phyloP scores from a whole-genome alignment of 92 coral and sea anemone species.

The Chrysogorgia sp. region DNA sequence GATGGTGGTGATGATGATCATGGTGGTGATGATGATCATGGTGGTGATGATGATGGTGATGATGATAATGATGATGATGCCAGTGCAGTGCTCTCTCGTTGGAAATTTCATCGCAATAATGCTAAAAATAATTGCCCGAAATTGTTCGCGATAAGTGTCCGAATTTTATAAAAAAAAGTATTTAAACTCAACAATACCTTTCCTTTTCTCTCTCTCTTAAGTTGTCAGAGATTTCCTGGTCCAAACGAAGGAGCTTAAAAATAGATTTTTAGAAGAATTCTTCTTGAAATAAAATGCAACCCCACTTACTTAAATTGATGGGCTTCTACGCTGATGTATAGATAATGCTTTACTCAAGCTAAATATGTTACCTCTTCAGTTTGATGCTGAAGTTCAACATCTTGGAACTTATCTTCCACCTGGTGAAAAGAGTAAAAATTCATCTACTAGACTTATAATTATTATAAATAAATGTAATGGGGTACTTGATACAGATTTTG shows the following conservation, averaged over 20 bases:
- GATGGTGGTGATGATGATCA: too few species aligned
- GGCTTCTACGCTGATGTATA: too few species aligned
- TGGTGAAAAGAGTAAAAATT: background rate
- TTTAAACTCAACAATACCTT: conserved; percentile 37
- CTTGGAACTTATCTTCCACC: conserved; percentile 46
- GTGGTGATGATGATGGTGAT: too few species aligned
- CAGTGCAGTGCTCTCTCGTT: too few species aligned
- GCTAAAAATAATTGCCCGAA: too few species aligned
- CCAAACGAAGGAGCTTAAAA: conserved; percentile 74
- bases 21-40: background rate
- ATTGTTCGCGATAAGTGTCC: background rate
- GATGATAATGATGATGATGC: too few species aligned
- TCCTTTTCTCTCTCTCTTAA: conserved; percentile 67
- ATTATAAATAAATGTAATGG: too few species aligned
- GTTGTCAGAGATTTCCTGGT: conserved; percentile 68
- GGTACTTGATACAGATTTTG: too few species aligned
- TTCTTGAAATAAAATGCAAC: background rate
- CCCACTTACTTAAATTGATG: too few species aligned
- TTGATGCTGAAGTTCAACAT: conserved; percentile 21
- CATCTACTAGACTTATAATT: background rate
- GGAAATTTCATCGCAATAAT: too few species aligned
- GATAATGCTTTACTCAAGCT: too few species aligned
- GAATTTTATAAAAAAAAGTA: background rate
- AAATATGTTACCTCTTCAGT: conserved; percentile 17
- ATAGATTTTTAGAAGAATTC: background rate